These are phyloP conservation scores for Tetraodon nigroviridis DNA, from an alignment of 2,113 vertebrate species.

Conservation along the genomic window DNA sequence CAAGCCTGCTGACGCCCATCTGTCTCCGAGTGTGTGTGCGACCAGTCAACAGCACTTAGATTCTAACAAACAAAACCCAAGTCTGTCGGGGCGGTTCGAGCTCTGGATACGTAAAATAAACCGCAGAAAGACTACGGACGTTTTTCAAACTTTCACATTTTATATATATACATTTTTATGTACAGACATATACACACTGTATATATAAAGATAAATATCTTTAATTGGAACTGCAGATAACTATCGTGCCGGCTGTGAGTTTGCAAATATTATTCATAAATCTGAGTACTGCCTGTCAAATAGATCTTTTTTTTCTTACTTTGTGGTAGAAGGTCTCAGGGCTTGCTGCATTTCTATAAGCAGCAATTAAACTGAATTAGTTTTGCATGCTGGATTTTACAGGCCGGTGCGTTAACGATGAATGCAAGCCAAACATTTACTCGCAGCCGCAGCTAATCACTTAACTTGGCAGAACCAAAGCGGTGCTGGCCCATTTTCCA, in stretches of 20 bases:
- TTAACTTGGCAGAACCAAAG: background rate
- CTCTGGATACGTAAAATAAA: too few species aligned
- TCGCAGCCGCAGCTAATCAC: constrained; percentile 18
- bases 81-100: background rate
- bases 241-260: too few species aligned
- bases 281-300: background rate
- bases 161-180: too few species aligned
- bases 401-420: constrained; percentile 27
- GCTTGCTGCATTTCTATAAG: too few species aligned
- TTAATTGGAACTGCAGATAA: too few species aligned
- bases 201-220: too few species aligned
- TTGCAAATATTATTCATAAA: too few species aligned
- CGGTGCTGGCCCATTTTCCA: constrained; percentile 9
- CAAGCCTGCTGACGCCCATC: constrained; percentile 10
- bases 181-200: too few species aligned
- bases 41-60: background rate
- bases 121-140: too few species aligned
- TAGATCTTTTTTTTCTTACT: background rate
- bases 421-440: constrained; percentile 33
- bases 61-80: background rate
- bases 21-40: constrained; percentile 5
- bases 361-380: background rate
- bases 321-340: too few species aligned
- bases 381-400: constrained; percentile 3
- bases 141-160: background rate